phyloP scores from a whole-genome alignment of 2,797 vertebrate species.

The Pseudomugil tenellus region DNA sequence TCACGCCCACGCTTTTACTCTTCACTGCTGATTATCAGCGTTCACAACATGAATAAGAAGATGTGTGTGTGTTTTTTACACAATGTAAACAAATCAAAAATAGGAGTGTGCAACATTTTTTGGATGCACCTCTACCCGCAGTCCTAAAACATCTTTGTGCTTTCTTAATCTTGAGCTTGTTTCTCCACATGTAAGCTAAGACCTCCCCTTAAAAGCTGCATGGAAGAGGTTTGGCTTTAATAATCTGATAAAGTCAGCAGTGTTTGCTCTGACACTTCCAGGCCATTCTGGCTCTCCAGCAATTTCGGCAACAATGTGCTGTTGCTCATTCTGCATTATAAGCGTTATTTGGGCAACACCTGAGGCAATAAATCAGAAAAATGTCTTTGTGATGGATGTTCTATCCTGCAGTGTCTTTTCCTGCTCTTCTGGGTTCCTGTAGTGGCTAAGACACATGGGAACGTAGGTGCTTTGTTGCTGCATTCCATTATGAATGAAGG shows the following conservation, averaged over 20 bases:
- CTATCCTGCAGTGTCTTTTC: conserved; percentile 11
- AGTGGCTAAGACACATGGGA: conserved; percentile 56
- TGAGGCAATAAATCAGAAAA: conserved; percentile 51
- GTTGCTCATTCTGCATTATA: conserved; percentile 21
- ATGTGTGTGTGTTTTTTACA: conserved; percentile 24
- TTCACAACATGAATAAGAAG: conserved; percentile 17
- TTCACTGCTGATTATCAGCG: conserved; percentile 45
- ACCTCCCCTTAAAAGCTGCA: conserved; percentile 14
- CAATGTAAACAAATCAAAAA: conserved; percentile 28
- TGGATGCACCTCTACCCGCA: neutral
- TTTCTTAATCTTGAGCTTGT: conserved; percentile 7
- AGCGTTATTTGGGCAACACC: conserved; percentile 52
- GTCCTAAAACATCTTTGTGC: conserved; percentile 3
- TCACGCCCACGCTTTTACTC: conserved; percentile 61
- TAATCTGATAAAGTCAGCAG: conserved; percentile 40
- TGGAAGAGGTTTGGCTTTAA: conserved; percentile 24
- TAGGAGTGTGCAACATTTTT: neutral
- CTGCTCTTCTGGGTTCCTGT: conserved; percentile 11
- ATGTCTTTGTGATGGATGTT: conserved; percentile 23
- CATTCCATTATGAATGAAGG: conserved; percentile 77
- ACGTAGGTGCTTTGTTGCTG: conserved; percentile 61
- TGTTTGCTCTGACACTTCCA: conserved; percentile 59
- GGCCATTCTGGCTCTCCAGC: conserved; percentile 28
- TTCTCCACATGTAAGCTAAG: conserved; percentile 12
- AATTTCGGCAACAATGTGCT: conserved; percentile 8